Evolutionary conservation across 2,113 vertebrate genomes (phyloP).

Genomic region (Miniopterus natalensis): DNA sequence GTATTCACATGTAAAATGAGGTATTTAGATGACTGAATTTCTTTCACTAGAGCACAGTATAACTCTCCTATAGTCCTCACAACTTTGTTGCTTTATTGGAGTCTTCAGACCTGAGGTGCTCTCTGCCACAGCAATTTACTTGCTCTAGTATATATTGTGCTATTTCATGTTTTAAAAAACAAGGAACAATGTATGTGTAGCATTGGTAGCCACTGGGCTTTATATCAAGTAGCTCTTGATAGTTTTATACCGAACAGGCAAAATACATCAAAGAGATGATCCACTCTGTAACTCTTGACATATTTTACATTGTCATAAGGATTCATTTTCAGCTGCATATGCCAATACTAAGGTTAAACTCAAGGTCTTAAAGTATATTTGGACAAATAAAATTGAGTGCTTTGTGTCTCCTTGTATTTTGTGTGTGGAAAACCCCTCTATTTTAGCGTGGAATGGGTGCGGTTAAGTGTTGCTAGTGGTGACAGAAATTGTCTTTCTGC

Average conservation of each 20-base stretch:
- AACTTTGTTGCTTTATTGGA: neutral
- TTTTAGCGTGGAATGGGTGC: neutral
- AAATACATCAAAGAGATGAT: slow-evolving; percentile 64
- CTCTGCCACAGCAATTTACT: neutral
- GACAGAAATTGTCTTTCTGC: neutral
- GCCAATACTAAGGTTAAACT: slow-evolving; percentile 54
- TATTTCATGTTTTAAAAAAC: slow-evolving; percentile 53
- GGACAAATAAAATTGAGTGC: slow-evolving; percentile 48
- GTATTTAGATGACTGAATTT: neutral
- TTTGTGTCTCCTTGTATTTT: slow-evolving; percentile 17
- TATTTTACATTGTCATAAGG: slow-evolving; percentile 55
- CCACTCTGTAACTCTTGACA: slow-evolving; percentile 30
- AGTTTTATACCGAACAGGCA: slow-evolving; percentile 65
- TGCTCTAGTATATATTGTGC: slow-evolving; percentile 42
- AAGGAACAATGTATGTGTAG: slow-evolving; percentile 41
- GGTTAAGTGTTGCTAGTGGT: neutral
- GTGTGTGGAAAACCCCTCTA: neutral
- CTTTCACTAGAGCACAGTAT: neutral
- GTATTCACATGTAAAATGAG: neutral
- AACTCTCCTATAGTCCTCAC: neutral
- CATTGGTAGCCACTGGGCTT: slow-evolving; percentile 39
- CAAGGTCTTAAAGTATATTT: slow-evolving; percentile 61
- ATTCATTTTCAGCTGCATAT: slow-evolving; percentile 32
- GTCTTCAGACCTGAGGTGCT: neutral
- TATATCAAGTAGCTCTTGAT: slow-evolving; percentile 69